A percentile compares a stretch with the other conserved stretches of the same genome.
Conservation (phyloP, 2,888 invertebrate genomes). For the Serripes groenlandicus region DNA sequence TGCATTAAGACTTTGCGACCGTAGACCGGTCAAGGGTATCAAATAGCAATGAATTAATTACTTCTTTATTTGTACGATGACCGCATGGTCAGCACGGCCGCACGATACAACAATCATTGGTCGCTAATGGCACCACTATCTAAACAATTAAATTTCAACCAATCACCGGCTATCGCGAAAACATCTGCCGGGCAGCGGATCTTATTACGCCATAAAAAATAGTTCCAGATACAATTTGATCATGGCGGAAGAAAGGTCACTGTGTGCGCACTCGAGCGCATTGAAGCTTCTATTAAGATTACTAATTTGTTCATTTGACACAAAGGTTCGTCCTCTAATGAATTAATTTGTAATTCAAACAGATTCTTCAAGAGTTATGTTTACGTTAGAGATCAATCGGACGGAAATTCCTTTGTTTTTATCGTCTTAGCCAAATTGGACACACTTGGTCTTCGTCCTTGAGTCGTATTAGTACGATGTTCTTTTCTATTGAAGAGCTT, state of each 20-base stretch:
- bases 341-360: conserved; percentile 63
- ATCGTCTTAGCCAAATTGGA: conserved; percentile 3
- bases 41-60: conserved; percentile 40
- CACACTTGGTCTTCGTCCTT: background rate
- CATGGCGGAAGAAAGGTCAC: conserved; percentile 37
- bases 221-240: conserved; percentile 44
- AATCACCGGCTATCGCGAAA: conserved; percentile 50
- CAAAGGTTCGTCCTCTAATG: conserved; percentile 35
- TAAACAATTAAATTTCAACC: conserved; percentile 57
- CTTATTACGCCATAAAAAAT: conserved; percentile 64
- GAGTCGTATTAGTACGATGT: no score
- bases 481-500: no score
- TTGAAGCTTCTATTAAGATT: conserved; percentile 48
- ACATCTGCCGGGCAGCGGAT: conserved; percentile 64
- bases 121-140: conserved; percentile 43
- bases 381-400: conserved; percentile 32
- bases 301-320: conserved; percentile 56
- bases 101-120: conserved; percentile 29
- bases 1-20: background rate
- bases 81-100: conserved; percentile 29
- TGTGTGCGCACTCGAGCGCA: conserved; percentile 13
- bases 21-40: conserved; percentile 23
- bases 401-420: conserved; percentile 23
- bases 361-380: conserved; percentile 26
- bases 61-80: conserved; percentile 45